Evolutionary conservation across 2,888 invertebrate species (phyloP), one percentile per base, ranked within the genome.

Genomic region (Spilosoma lubricipeda): DNA sequence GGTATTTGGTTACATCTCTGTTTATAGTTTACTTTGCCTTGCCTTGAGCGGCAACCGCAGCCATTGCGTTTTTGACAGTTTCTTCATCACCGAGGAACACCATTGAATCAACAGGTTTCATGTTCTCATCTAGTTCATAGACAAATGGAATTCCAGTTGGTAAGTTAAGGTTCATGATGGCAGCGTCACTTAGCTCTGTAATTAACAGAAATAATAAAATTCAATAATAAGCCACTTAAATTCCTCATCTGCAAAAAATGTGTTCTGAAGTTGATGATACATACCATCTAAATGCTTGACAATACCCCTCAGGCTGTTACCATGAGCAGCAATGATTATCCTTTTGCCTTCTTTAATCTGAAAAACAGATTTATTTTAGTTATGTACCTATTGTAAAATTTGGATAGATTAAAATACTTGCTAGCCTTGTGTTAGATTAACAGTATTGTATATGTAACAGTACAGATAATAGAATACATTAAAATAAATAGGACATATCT

Each of bases 211-310:
- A 63, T 63, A 63, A 30, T 13, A 27, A 59, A 27, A 59, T 27
- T 27, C 9, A 13, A 59, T 27, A 2, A 27, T 15, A 15, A 30
- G 18, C 18, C 18, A 59, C 4, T 27, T 27, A 13, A 59, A 27
- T 3, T 15, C 42, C 42, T 2, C 2, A 42, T 42, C 39, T 39
- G 9, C 11, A 39, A 33, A 33, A 33, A 33, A 33, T 59, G n/a
- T n/a, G 56, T n/a, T n/a, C 13, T 8, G 27, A 73, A 69, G 65
- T 67, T 45, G 48, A 67, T 66, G 59, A 56, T 70, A 77, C 96
- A 95, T 93, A 98, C 98, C 95, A 91, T 98, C 98, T 88, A 98
- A 96, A 94, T 98, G 97, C 92, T 98, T 98, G 1, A 98, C 98
- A 82, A 98, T 97, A 76, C 98, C 98, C 86, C 98, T 96, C 63